Evolutionary conservation across 2,797 vertebrate genomes (phyloP).

Genomic region (Pipistrellus pipistrellus): DNA sequence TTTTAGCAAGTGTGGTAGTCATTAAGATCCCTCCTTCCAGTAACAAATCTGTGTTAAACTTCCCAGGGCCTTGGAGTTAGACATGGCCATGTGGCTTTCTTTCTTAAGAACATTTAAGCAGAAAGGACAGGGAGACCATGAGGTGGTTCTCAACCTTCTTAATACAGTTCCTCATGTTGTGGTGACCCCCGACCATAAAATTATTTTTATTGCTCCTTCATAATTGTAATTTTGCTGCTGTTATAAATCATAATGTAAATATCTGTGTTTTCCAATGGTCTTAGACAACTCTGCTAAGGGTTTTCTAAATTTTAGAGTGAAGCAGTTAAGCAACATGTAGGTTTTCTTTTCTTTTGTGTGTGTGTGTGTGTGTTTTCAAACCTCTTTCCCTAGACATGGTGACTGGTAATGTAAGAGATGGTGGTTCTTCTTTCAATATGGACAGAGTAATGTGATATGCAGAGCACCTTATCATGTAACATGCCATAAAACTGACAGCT

Average conservation of each 20-base stretch:
- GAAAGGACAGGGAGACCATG: background rate
- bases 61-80: background rate
- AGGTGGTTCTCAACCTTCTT: no score
- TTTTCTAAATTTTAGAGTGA: background rate
- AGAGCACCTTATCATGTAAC: background rate
- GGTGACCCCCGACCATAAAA: no score
- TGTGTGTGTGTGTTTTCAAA: no score
- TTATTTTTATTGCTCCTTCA: no score
- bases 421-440: background rate
- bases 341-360: background rate
- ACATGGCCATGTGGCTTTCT: background rate
- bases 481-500: background rate
- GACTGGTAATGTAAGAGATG: background rate
- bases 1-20: background rate
- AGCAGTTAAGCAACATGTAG: background rate
- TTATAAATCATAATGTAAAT: no score
- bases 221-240: no score
- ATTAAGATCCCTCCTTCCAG: background rate
- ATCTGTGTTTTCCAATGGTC: no score
- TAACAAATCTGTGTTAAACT: background rate
- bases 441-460: background rate
- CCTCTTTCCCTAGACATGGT: background rate
- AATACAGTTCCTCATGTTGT: no score
- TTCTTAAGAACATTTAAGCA: background rate
- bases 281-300: no score